A percentile compares a stretch with the other conserved stretches of the same genome.
Evolutionary conservation across 2,888 invertebrate genomes (phyloP).

Genomic region (Agrilus mali): DNA sequence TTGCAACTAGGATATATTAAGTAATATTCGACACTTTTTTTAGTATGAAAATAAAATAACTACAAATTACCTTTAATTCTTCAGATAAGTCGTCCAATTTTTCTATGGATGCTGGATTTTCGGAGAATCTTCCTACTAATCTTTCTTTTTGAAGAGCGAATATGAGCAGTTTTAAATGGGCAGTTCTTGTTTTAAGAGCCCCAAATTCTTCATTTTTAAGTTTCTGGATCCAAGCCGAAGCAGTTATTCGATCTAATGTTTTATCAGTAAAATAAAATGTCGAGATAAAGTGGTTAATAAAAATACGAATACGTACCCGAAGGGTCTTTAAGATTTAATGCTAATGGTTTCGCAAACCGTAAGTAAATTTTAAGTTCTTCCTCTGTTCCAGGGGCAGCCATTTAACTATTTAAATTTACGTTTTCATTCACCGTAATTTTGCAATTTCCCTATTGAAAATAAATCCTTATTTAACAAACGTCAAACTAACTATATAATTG

Average conservation of each 20-base stretch:
- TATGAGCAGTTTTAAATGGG: slow-evolving; percentile 34
- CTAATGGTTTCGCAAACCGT: slow-evolving; percentile 32
- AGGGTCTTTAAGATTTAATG: slow-evolving; percentile 29
- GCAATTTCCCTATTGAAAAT: slow-evolving; percentile 9
- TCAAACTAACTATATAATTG: slow-evolving; percentile 6
- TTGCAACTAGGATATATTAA: slow-evolving; percentile 15
- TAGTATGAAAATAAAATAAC: background rate
- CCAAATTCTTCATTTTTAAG: slow-evolving; percentile 23
- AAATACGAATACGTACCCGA: slow-evolving; percentile 28
- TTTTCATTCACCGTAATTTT: slow-evolving; percentile 12
- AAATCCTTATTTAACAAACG: slow-evolving; percentile 8
- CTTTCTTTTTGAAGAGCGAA: slow-evolving; percentile 32
- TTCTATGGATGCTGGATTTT: slow-evolving; percentile 26
- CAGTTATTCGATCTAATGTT: slow-evolving; percentile 29
- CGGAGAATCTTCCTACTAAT: slow-evolving; percentile 32
- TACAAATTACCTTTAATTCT: slow-evolving; percentile 18
- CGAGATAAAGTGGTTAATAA: no score
- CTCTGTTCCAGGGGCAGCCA: slow-evolving; percentile 2
- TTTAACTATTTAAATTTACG: background rate
- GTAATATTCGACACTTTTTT: background rate
- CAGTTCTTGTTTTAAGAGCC: slow-evolving; percentile 24
- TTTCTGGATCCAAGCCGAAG: slow-evolving; percentile 35
- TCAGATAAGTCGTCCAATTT: slow-evolving; percentile 25
- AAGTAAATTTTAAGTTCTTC: slow-evolving; percentile 32
- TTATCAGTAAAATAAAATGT: background rate